Conservation (phyloP, 2,113 vertebrate genomes). For the Etheostoma spectabile region DNA sequence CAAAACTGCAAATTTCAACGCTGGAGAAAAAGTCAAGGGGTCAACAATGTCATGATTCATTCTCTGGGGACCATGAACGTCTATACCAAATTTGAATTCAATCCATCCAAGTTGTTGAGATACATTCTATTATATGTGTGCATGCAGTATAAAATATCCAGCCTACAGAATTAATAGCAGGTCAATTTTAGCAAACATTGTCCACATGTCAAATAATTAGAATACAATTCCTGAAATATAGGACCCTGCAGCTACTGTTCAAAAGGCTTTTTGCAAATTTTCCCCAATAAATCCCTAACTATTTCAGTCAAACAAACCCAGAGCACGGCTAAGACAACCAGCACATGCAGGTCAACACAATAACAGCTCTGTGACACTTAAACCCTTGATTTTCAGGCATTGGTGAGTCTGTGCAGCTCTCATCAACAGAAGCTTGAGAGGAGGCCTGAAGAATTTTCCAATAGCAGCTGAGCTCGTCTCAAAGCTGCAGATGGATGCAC, state of each 20-base stretch:
- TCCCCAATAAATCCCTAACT: conserved; percentile 25
- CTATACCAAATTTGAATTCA: not conserved
- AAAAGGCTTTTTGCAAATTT: not conserved
- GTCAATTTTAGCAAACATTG: not conserved
- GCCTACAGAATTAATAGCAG: not conserved
- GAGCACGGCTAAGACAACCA: conserved; percentile 1
- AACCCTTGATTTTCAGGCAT: conserved; percentile 33
- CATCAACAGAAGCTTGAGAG: conserved; percentile 34
- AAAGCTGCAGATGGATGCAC: conserved; percentile 75
- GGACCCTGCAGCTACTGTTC: not conserved
- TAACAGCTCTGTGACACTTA: conserved; percentile 35
- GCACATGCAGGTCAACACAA: conserved; percentile 45
- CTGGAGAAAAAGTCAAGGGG: not conserved
- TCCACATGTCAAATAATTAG: not conserved
- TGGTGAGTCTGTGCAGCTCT: conserved; percentile 31
- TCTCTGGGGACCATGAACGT: not conserved
- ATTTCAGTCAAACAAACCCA: not conserved
- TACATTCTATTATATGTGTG: not conserved
- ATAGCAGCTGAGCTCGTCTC: conserved; percentile 47
- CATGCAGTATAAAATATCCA: not conserved
- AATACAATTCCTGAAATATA: not conserved
- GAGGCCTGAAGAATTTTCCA: conserved; percentile 63
- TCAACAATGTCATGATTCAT: not conserved
- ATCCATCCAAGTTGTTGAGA: not conserved
- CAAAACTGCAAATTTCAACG: not conserved